Percentiles rank a stretch among this genome's conserved stretches.
Conservation (phyloP, 2,888 invertebrate genomes). For the Lasioglossum calceatum region DNA sequence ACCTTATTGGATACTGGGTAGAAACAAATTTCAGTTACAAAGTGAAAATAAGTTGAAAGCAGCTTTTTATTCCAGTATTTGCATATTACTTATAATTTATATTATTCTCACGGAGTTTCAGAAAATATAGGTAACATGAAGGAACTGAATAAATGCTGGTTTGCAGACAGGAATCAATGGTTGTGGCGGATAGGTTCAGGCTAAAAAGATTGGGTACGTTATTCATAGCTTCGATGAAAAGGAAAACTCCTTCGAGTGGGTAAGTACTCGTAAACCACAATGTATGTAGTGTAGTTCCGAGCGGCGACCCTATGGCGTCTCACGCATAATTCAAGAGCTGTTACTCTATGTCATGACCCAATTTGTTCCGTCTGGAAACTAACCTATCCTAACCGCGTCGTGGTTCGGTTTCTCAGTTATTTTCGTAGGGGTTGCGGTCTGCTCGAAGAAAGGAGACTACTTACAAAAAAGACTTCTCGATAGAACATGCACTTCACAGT, state of each 20-base stretch:
- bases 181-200: background rate
- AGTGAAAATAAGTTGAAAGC: no score
- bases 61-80: no score
- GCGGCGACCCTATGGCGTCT: slow-evolving; percentile 64
- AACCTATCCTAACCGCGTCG: slow-evolving; percentile 66
- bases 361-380: slow-evolving; percentile 73
- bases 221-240: slow-evolving; percentile 12
- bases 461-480: background rate
- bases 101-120: no score
- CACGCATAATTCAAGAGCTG: slow-evolving; percentile 53
- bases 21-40: no score
- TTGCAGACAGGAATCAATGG: background rate
- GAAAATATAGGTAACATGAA: background rate
- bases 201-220: background rate
- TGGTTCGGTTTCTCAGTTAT: slow-evolving; percentile 27
- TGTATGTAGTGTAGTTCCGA: slow-evolving; percentile 31
- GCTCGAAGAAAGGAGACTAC: background rate
- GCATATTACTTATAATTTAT: no score
- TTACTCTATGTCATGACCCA: slow-evolving; percentile 68
- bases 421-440: background rate
- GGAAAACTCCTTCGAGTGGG: slow-evolving; percentile 26
- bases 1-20: no score
- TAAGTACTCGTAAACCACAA: slow-evolving; percentile 55
- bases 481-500: background rate
- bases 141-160: background rate